These are phyloP conservation scores for Phyllostomus discolor DNA, from an alignment of 2,113 vertebrate genomes.

Conservation along the genomic window DNA sequence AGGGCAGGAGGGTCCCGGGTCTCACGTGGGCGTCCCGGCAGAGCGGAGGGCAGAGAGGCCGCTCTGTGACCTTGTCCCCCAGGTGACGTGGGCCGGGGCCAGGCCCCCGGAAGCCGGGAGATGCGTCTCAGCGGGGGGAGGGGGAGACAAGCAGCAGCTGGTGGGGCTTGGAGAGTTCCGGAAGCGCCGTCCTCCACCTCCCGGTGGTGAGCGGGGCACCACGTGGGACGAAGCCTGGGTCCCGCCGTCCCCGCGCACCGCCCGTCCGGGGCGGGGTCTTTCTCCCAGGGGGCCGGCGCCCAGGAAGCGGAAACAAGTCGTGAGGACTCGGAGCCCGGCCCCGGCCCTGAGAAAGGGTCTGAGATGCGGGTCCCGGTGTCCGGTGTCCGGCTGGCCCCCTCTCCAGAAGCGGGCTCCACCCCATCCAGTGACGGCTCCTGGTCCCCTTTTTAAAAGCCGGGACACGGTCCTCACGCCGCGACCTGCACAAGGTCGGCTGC, in stretches of 20 bases:
- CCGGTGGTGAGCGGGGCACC: neutral
- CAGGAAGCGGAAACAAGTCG: neutral
- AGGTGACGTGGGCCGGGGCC: slow-evolving; percentile 80
- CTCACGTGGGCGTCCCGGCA: slow-evolving; percentile 81
- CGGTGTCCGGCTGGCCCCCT: rapidly evolving
- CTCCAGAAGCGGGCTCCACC: neutral
- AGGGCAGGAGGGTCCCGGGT: neutral
- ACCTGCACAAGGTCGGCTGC: no score
- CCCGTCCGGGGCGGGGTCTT: neutral
- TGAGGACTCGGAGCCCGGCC: neutral
- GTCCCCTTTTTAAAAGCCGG: neutral
- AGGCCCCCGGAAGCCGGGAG: slow-evolving; percentile 95
- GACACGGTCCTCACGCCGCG: neutral
- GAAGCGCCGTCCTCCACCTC: slow-evolving; percentile 61
- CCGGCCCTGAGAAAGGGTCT: neutral
- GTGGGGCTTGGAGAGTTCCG: slow-evolving; percentile 78
- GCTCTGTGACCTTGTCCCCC: slow-evolving; percentile 74
- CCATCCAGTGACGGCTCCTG: neutral
- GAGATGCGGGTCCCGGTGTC: rapidly evolving
- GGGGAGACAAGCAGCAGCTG: slow-evolving; percentile 83
- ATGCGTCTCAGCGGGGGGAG: slow-evolving; percentile 89
- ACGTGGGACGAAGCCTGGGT: slow-evolving; percentile 15
- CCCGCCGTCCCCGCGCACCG: rapidly evolving
- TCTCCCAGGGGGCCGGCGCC: neutral
- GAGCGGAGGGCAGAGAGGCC: slow-evolving; percentile 68